Conservation (phyloP, 2,797 vertebrate genomes). For the Coracias cyanogaster region DNA sequence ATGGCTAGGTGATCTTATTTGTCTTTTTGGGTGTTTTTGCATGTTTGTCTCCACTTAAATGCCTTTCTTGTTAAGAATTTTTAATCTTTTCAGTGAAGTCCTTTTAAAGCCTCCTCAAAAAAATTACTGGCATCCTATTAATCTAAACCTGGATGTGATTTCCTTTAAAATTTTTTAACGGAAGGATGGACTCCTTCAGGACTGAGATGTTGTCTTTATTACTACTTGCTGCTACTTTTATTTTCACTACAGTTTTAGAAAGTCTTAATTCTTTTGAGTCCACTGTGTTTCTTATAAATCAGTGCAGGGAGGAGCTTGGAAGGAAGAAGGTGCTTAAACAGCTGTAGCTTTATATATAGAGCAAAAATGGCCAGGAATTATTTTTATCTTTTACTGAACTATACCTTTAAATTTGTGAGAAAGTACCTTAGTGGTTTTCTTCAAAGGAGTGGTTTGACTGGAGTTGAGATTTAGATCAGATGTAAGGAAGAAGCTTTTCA, state of each 20-base stretch:
- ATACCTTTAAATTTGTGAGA: background rate
- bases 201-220: background rate
- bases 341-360: constrained; percentile 31
- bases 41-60: background rate
- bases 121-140: background rate
- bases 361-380: background rate
- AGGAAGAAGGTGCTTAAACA: background rate
- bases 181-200: background rate
- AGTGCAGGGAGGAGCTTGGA: background rate
- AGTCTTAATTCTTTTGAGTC: background rate
- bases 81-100: background rate
- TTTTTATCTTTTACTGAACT: background rate
- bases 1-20: background rate
- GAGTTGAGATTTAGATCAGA: too few species aligned
- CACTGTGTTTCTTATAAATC: constrained; percentile 19
- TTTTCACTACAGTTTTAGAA: background rate
- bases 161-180: background rate
- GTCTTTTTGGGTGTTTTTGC: background rate
- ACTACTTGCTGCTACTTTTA: background rate
- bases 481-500: too few species aligned
- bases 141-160: background rate
- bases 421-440: background rate
- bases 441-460: background rate
- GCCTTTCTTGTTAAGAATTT: background rate
- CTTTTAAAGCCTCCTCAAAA: background rate